phyloP scores from a whole-genome alignment of 2,797 vertebrate genomes.

The Halcyon leucocephala region DNA sequence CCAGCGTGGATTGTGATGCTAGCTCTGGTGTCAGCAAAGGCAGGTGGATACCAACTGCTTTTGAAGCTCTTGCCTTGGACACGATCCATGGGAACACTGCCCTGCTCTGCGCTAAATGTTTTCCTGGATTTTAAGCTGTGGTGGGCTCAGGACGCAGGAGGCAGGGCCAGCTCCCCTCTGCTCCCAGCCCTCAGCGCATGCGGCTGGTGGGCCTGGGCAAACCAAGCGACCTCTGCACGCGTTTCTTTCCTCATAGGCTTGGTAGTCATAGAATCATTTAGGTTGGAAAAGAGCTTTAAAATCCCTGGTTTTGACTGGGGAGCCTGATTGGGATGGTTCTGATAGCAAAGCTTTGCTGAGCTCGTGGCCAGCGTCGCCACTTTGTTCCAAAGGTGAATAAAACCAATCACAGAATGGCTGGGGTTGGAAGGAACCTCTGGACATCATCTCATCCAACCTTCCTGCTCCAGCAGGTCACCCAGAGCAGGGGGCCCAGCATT shows the following conservation, averaged over 20 bases:
- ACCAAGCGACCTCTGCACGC: accelerated
- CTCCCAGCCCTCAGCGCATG: accelerated
- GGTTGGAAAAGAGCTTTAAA: neutral
- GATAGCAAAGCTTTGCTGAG: neutral
- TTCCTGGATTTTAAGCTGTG: neutral
- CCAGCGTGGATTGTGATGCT: neutral
- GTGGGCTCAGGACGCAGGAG: neutral
- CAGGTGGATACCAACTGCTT: neutral
- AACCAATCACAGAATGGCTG: too few relatives aligned
- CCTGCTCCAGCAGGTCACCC: neutral
- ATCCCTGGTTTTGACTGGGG: neutral
- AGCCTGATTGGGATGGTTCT: neutral
- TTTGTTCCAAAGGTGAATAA: accelerated
- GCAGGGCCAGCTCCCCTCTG: neutral
- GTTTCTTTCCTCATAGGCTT: neutral
- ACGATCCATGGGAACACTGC: accelerated
- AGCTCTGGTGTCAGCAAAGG: neutral
- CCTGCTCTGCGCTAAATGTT: neutral
- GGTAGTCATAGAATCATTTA: neutral
- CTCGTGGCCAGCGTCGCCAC: accelerated
- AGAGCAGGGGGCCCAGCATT: neutral
- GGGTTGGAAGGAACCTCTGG: neutral
- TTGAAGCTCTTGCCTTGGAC: neutral
- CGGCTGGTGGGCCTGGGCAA: neutral
- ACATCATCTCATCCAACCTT: neutral